Evolutionary conservation across 2,797 vertebrate species (phyloP), one percentile per base, ranked within the genome.

Genomic region (Discoglossus pictus): DNA sequence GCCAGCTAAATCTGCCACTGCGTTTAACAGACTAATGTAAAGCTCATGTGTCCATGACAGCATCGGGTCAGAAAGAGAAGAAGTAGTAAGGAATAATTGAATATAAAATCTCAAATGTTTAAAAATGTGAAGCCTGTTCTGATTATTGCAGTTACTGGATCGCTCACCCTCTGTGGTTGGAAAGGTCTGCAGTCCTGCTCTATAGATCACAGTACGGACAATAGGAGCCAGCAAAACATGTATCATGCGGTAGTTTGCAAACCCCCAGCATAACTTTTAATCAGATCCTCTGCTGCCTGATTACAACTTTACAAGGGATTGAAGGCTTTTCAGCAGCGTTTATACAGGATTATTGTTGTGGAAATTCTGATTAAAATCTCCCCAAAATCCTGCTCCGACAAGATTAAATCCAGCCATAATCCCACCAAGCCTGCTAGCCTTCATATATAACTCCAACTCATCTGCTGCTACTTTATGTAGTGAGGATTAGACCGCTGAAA

Each of bases 311-410:
- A 76, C 40, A 72, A 74, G 72, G 79, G 78, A 80, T 80, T 84
- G 80, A 75, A 65, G 77, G 52, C 25, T 23, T 40, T 48, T 77
- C 68, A 62, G 54, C 78, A 86, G 83, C 84, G 82, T 83, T 83
- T 84, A 81, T 82, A 77, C 56, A 62, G 84, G 87, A 89, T 89
- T 89, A 90, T 76, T 83, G 64, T 83, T 86, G 78, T 78, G 72
- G 81, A 89, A 88, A 89, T 84, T 86, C 85, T 88, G 87, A 90
- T 90, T 89, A 89, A 90, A 86, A 60, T 73, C 0, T 34, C 84
- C 81, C 73, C 77, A 72, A 76, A 78, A 77, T 76, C 81, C 82
- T 79, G 63, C 68, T 15, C 75, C 73, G 63, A 75, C 81, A 79
- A 75, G 79, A 82, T 79, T 89, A 88, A 86, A 69, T 73, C 67